A percentile compares a stretch with the other conserved stretches of the same genome.
These are phyloP conservation scores for Helostoma temminkii DNA, from an alignment of 2,797 vertebrate species.

Conservation along the genomic window DNA sequence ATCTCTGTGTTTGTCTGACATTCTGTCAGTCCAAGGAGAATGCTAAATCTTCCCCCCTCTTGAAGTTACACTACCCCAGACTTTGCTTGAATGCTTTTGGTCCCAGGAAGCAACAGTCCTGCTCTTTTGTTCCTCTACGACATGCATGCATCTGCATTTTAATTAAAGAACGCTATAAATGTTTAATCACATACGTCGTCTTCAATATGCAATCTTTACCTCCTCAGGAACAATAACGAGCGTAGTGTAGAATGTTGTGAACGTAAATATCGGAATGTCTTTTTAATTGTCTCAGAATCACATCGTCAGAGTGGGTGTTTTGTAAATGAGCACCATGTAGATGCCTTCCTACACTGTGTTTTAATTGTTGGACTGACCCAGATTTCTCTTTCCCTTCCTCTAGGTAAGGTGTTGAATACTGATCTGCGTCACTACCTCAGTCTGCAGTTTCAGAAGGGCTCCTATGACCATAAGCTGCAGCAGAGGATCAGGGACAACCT, in stretches of 20 bases:
- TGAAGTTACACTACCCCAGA: conserved; percentile 22
- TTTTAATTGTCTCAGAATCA: conserved; percentile 27
- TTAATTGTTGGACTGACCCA: conserved; percentile 44
- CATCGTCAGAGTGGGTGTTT: conserved; percentile 8
- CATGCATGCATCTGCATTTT: conserved; percentile 41
- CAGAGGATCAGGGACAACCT: conserved; percentile 99
- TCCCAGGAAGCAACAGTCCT: conserved; percentile 2
- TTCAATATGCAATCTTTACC: background rate
- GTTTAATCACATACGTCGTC: conserved; percentile 33
- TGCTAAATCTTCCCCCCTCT: conserved; percentile 19
- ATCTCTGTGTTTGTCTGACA: conserved; percentile 23
- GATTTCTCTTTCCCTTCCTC: conserved; percentile 36
- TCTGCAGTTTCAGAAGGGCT: conserved; percentile 99
- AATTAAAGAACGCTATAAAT: conserved; percentile 29
- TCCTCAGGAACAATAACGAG: background rate
- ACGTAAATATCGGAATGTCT: conserved; percentile 7
- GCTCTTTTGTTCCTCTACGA: background rate
- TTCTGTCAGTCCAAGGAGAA: conserved; percentile 41
- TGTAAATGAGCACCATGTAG: background rate
- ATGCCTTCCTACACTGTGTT: background rate
- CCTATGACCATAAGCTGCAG: conserved; percentile 97
- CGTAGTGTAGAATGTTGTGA: background rate
- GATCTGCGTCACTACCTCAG: conserved; percentile 98
- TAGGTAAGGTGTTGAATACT: conserved; percentile 97
- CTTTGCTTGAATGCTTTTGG: conserved; percentile 28